phyloP scores from a whole-genome alignment of 2,797 vertebrate species.

The Siniperca scherzeri region DNA sequence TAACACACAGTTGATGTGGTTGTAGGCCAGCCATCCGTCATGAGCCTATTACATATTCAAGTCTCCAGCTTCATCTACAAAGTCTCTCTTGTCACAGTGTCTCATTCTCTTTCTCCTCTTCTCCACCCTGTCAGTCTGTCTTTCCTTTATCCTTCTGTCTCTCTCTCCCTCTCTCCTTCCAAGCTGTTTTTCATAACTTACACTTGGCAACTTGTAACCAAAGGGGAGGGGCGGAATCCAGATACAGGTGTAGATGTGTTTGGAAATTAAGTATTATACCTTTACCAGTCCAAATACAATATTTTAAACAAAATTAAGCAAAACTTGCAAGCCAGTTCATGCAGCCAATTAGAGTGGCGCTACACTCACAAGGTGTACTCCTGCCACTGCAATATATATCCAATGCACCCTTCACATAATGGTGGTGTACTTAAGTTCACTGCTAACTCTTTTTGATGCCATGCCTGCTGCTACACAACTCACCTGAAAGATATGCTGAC shows the following conservation, averaged over 20 bases:
- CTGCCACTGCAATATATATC: background rate
- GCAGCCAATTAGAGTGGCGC: background rate
- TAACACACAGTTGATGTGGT: constrained; percentile 63
- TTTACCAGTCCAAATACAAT: too few relatives aligned
- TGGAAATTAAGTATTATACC: background rate
- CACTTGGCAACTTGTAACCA: background rate
- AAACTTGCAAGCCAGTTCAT: background rate
- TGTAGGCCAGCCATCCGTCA: constrained; percentile 72
- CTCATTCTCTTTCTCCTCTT: constrained; percentile 19
- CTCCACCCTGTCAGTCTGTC: constrained; percentile 26
- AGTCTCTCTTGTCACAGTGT: constrained; percentile 25
- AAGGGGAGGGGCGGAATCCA: background rate
- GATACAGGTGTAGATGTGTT: background rate
- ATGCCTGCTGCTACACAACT: background rate
- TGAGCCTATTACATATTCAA: constrained; percentile 67
- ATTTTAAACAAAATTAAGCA: background rate
- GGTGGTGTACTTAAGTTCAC: background rate
- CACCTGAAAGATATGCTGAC: too few relatives aligned
- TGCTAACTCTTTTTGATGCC: background rate
- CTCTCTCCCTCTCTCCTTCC: background rate
- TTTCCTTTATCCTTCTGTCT: constrained; percentile 24
- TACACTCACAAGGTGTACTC: background rate
- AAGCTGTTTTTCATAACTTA: background rate
- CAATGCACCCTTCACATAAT: background rate
- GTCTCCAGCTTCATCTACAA: constrained; percentile 55